Evolutionary conservation across 2,888 invertebrate genomes (phyloP).

Genomic region (Pachydiplax longipennis): DNA sequence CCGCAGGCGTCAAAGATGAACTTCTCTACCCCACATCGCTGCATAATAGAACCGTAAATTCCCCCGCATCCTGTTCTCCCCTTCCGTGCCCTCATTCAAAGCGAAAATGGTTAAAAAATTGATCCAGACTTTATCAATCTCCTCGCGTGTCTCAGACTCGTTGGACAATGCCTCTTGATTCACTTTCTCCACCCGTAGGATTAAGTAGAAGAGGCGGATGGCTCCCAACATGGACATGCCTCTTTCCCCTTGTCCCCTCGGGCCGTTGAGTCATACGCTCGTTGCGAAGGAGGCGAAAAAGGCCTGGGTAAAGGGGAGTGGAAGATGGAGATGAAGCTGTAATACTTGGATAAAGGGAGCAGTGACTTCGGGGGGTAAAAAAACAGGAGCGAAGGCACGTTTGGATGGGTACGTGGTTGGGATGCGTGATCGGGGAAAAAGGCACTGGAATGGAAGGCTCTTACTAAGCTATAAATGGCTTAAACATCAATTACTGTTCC

Average conservation of each 20-base stretch:
- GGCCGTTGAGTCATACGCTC: neutral
- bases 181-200: neutral
- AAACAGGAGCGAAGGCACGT: neutral
- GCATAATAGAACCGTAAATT: neutral
- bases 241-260: neutral
- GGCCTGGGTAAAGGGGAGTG: neutral
- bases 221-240: neutral
- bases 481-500: neutral
- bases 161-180: neutral
- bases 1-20: neutral
- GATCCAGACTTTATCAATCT: neutral
- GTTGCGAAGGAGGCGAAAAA: neutral
- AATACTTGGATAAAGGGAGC: neutral
- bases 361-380: neutral
- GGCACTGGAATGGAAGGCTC: neutral
- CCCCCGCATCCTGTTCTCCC: neutral
- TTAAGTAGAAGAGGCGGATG: neutral
- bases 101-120: neutral
- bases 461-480: neutral
- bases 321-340: neutral
- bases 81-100: neutral
- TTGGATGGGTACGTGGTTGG: neutral
- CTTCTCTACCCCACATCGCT: neutral
- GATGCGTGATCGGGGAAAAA: neutral
- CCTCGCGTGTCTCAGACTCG: neutral